Base-by-base conservation (phyloP, 2,797 vertebrate species). In the Pangasius mekongensis region DNA sequence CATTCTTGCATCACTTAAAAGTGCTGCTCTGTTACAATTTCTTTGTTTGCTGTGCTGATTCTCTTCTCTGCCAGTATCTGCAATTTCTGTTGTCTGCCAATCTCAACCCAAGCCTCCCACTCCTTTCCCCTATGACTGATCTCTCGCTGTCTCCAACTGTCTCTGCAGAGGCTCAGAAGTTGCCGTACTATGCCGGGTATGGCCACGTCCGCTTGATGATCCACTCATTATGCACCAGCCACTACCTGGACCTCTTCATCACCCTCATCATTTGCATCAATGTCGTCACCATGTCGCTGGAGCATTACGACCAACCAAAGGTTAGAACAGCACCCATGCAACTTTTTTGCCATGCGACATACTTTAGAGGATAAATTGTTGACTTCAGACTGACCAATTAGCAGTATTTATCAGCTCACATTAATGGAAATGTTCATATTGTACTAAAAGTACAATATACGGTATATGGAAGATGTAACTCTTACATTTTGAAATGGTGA, bases 231-330 rank as follows among this genome's bases (percentile, higher is more conserved):
- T 99, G 98, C 87, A 99, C 98, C 93, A 98, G 97, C 94, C 98
- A 99, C 95, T 98, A 99, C 92, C 95, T 99, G 96, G 98, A 99
- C 94, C 96, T 99, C 93, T 98, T 97, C 93, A 98, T 99, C 96
- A 99, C 98, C 92, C 98, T 98, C 93, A 97, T 98, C 94, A 99
- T 99, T 96, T 98, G 98, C 93, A 97, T 99, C 95, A 99, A 99
- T 0, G 98, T 99, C 90, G 96, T 99, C 94, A 99, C 98, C 93
- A 99, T 99, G 98, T 98, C 97, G 62, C 95, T 99, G 96, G 98
- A 99, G 94, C 98, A 99, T 96, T 99, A 98, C 95, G 97, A 96
- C 92, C 98, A 99, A 85, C 98, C 98, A 62, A 94, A 95, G 97
- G 98, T 99, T 92, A 96, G 96, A 93, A 93, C 43, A 11, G 3